Base-by-base conservation (phyloP, 2,888 invertebrate genomes). In the Cheilosia soror region DNA sequence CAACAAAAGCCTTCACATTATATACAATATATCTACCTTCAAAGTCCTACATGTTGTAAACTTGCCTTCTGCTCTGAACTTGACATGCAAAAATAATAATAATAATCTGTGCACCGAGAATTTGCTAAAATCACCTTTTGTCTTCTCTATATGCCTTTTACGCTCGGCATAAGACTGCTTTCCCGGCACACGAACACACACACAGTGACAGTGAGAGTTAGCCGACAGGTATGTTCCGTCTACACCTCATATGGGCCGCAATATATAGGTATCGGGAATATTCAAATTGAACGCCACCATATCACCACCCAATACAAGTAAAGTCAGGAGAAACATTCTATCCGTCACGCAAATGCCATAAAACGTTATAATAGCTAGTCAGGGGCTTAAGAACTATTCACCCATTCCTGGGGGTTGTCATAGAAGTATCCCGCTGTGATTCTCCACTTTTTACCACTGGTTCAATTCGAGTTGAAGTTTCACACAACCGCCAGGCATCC, bases 261-360 rank as follows among this genome's bases (percentile, higher is more conserved):
- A n/a, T 33, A 47, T 51, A 31, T 47, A 72, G 13, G 27, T 66
- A 25, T 42, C 9, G 49, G 53, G 72, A 44, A 29, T 68, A 79
- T 84, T 84, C 47, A 79, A 75, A 75, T 65, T 69, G 42, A 73
- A 66, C 47, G 13, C 47, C 25, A 25, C 55, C 33, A 33, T 6
- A n/a, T 1, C 15, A 6, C 51, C 49, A n/a, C 51, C 57, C 31
- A 44, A 49, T 72, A 37, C 49, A 49, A 33, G 49, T 20, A 71
- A 76, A 37, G 40, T 1, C 42, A 27, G 5, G 40, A 9, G 37
- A 40, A 51, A 51, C 63, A 68, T 78, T 71, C 51, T 62, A 76
- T 51, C 69, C 75, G 53, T 75, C 84, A 84, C 80, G 84, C 80
- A 84, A 80, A 76, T 75, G 71, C 80, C 84, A 84, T 84, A 80